Evolutionary conservation across 2,797 vertebrate genomes (phyloP).

Genomic region (Lemur catta): DNA sequence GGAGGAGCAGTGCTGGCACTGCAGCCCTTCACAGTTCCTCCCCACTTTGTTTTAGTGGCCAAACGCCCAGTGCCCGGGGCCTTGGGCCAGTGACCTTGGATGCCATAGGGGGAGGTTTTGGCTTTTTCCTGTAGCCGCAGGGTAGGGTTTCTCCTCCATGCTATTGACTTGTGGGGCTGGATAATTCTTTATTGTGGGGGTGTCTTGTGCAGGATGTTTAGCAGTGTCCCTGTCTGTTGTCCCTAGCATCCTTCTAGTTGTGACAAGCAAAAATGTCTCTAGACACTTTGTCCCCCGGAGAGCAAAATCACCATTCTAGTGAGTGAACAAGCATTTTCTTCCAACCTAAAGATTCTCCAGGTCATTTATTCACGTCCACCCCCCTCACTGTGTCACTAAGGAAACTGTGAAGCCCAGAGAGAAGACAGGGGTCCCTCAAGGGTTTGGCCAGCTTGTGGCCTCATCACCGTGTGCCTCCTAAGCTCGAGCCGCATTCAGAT

Average conservation of each 20-base stretch:
- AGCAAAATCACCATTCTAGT: background rate
- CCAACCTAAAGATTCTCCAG: background rate
- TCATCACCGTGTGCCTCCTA: background rate
- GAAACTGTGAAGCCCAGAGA: background rate
- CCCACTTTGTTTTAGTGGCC: background rate
- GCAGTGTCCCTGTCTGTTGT: too few relatives aligned
- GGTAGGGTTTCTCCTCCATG: background rate
- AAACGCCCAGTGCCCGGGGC: background rate
- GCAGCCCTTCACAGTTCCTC: background rate
- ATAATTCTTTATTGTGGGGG: background rate
- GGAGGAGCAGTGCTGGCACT: background rate
- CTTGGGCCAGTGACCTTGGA: background rate
- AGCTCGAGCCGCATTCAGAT: background rate
- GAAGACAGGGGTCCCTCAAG: background rate
- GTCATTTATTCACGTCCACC: background rate
- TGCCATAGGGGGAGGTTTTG: fast-evolving
- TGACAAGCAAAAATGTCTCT: background rate
- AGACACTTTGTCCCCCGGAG: background rate
- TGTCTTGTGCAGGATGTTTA: background rate
- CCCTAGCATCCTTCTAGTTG: too few relatives aligned
- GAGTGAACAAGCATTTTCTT: background rate
- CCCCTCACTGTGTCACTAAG: background rate
- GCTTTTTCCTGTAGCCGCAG: background rate
- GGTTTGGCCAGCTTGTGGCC: too few relatives aligned
- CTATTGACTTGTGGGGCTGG: background rate